Evolutionary conservation across 2,888 invertebrate genomes (phyloP).

Genomic region (Heliconius ethilla): DNA sequence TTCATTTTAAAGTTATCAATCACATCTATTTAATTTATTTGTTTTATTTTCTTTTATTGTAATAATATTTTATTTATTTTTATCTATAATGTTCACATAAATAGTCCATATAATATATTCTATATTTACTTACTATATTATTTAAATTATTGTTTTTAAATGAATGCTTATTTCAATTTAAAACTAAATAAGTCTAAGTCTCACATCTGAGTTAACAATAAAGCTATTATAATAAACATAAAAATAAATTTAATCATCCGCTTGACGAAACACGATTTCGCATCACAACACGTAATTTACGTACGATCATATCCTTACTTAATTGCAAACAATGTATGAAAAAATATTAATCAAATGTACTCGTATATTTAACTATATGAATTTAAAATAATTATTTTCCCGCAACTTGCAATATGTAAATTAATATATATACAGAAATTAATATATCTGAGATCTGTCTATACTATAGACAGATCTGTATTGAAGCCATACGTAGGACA

Average conservation of each 20-base stretch:
- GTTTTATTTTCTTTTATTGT: no score
- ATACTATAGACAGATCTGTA: no score
- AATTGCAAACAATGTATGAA: slow-evolving; percentile 16
- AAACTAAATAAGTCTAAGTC: background rate
- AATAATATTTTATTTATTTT: no score
- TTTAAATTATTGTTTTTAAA: background rate
- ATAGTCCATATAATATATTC: no score
- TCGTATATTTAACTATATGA: background rate
- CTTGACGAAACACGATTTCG: background rate
- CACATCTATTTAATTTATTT: no score
- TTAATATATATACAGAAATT: no score
- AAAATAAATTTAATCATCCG: slow-evolving; percentile 1
- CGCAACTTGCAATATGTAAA: no score
- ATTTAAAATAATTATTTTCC: background rate
- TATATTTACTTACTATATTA: no score
- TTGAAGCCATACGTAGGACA: no score
- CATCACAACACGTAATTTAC: slow-evolving; percentile 7
- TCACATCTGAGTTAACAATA: background rate
- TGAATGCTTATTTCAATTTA: background rate
- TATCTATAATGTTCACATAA: no score
- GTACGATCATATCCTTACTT: slow-evolving; percentile 16
- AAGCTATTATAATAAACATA: background rate
- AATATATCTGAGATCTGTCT: no score
- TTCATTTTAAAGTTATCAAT: no score
- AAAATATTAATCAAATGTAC: slow-evolving; percentile 1